Evolutionary conservation across 2,113 vertebrate genomes (phyloP), one percentile per base, ranked within the genome.

Genomic region (Misgurnus anguillicaudatus): DNA sequence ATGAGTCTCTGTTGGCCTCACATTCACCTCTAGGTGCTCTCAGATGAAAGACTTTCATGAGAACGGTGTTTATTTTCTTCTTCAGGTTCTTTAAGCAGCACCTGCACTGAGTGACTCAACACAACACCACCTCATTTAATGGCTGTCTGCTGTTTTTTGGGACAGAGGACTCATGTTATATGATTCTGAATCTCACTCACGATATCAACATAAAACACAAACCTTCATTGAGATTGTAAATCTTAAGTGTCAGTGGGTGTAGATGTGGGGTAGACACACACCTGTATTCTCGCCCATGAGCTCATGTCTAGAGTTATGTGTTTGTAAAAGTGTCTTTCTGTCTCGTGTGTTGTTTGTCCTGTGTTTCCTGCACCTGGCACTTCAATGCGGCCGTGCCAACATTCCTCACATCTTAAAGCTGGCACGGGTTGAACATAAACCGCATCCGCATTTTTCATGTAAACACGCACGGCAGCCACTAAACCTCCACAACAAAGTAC

Each of bases 291-390:
- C 36, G 45, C 66, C 69, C 61, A 47, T 92, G 89, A 92, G 86
- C 83, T 93, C 86, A 91, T 88, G 91, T 93, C 92, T 92, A 60
- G 82, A 86, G 82, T 60, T 21, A 67, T 24, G 68, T 76, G 89
- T 85, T 86, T 78, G 85, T 86, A 84, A 77, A 58, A 81, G 84
- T 78, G 60, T 36, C 76, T 77, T 21, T 31, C 39, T 16, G 19
- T 16, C 4, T 39, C 55, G 24, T 31, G 6, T 62, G 70, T 84
- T 88, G 80, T 89, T 87, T 87, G 87, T 75, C 72, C 86, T 82
- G 81, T 65, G 66, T 55, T 87, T 87, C 19, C 63, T 78, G 88
- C 83, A 73, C 45, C 67, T 41, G 85, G 83, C 8, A 38, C 82
- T 80, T 47, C 45, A 5, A 85, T 89, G 89, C 86, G 1, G 53